A percentile compares a stretch with the other conserved stretches of the same genome.
Evolutionary conservation across 2,113 vertebrate species (phyloP).

Genomic region (Salvelinus sp.): DNA sequence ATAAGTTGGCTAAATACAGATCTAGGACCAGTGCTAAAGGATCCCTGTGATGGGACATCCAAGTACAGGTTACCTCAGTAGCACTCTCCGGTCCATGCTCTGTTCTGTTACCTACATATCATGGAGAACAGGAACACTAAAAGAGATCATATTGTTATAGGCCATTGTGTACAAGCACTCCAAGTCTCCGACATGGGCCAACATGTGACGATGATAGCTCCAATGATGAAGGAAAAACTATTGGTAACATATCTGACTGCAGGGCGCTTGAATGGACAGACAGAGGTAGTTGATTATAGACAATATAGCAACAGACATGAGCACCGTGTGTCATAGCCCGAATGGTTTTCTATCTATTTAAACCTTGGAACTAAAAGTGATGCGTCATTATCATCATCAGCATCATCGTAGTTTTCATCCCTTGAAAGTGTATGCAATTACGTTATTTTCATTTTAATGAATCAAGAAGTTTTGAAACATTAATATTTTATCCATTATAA

Average conservation of each 20-base stretch:
- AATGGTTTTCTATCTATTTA: constrained; percentile 18
- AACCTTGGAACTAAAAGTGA: constrained; percentile 8
- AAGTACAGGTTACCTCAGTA: constrained; percentile 54
- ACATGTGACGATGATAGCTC: constrained; percentile 28
- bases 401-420: not conserved
- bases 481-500: no score
- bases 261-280: no score
- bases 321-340: not conserved
- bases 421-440: constrained; percentile 37
- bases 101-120: not conserved
- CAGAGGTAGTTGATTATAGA: not conserved
- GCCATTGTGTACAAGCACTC: not conserved
- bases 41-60: constrained; percentile 21
- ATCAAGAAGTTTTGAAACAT: not conserved
- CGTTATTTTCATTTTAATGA: constrained; percentile 38
- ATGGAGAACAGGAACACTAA: not conserved
- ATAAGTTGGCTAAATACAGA: no score
- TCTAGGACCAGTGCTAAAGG: no score
- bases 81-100: constrained; percentile 42
- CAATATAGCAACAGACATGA: not conserved
- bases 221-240: constrained; percentile 11
- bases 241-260: no score
- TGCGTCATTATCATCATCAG: constrained; percentile 11
- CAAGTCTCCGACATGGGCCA: not conserved
- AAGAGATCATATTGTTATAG: not conserved